Base-by-base conservation (phyloP, 2,797 vertebrate genomes). In the Nannoperca australis region DNA sequence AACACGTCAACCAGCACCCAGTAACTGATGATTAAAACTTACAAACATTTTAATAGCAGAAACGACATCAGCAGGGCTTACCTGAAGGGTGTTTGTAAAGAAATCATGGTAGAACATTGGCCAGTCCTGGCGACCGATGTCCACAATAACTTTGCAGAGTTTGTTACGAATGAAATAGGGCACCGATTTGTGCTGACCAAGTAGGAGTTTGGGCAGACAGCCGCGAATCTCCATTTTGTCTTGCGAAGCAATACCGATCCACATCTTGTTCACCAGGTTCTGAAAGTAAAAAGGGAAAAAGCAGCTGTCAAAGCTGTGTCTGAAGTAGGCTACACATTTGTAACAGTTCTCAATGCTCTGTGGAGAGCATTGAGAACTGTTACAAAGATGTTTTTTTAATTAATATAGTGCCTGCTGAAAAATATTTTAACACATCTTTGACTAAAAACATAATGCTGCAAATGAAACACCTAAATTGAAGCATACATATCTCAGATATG, bases 41-140 rank as follows among this genome's bases (percentile, higher is more conserved):
- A 40, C 1, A 15, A 68, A 81, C 11, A 6, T 45, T 53, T 70
- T 4, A 56, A 22, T 20, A 7, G 9, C 20, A 73, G 10, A 30
- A 38, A 63, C 0, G 1, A 40, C 0, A 30, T 9, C 1, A 49
- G 20, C n/a, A 36, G 24, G 32, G 45, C 74, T 86, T 71, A 99
- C 98, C 97, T 99, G 98, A 87, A 99, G 95, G 55, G 97, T 99
- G 92, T 97, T 99, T 63, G 97, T 97, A 90, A 99, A 99, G 92
- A 99, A 99, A 91, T 99, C 97, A 32, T 98, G 97, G 93, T 99
- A 99, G 93, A 99, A 99, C 97, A 99, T 99, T 0, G 98, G 98
- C 98, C 98, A 99, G 88, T 99, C 98, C 66, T 99, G 98, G 80
- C 98, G 96, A 73, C 98, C 98, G 10, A 99, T 99, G 82, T 99